Conservation (phyloP, 2,888 invertebrate genomes). For the Aradus depressus region DNA sequence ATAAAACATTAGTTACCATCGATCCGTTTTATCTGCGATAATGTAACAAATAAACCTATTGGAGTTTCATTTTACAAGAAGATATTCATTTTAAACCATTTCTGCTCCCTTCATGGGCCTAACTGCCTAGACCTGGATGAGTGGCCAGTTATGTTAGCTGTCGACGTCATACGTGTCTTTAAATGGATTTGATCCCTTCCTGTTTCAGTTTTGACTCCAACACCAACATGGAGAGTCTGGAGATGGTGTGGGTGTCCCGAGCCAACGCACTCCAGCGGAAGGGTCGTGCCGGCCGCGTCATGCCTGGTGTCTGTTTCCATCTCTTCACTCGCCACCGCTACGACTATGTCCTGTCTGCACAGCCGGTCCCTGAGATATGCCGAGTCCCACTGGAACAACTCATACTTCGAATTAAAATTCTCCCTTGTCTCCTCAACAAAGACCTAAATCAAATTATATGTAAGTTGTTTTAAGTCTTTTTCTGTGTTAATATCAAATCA, state of each 20-base stretch:
- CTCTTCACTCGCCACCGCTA: slow-evolving; percentile 61
- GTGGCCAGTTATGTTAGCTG: no score
- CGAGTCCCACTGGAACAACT: slow-evolving; percentile 77
- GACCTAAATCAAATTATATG: slow-evolving; percentile 45
- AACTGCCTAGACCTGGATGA: no score
- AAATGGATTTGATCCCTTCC: neutral
- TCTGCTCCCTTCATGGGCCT: no score
- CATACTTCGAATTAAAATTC: slow-evolving; percentile 60
- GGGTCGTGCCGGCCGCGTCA: slow-evolving; percentile 84
- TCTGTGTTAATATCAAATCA: neutral
- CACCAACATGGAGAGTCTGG: slow-evolving; percentile 76
- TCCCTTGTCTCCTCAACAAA: slow-evolving; percentile 43
- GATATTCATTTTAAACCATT: no score
- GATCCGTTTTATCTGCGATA: no score
- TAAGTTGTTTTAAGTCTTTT: slow-evolving; percentile 30
- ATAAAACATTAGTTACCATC: no score
- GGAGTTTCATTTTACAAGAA: no score
- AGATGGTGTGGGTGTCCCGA: slow-evolving; percentile 78
- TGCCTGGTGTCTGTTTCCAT: slow-evolving; percentile 77
- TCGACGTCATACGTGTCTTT: no score
- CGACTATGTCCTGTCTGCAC: slow-evolving; percentile 50
- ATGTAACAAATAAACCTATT: no score
- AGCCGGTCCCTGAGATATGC: slow-evolving; percentile 81
- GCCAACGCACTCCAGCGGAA: slow-evolving; percentile 83
- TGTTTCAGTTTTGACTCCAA: slow-evolving; percentile 56